A percentile compares a stretch with the other conserved stretches of the same genome.
Conservation (phyloP, 2,888 invertebrate species). For the Anarsia innoxiella region DNA sequence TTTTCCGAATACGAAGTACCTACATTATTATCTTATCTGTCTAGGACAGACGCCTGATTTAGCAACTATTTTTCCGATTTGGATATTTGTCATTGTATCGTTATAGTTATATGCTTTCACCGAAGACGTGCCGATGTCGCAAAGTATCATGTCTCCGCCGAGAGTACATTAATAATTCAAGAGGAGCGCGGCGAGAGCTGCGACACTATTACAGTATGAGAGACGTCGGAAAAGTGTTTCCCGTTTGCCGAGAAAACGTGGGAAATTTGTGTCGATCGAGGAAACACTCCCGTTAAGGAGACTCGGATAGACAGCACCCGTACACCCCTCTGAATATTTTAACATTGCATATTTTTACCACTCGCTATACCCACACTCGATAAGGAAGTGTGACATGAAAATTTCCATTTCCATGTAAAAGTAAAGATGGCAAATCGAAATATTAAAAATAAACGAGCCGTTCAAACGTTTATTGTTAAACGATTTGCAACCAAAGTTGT, state of each 20-base stretch:
- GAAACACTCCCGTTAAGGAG: constrained; percentile 21
- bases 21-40: too few relatives aligned
- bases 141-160: constrained; percentile 47
- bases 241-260: constrained; percentile 22
- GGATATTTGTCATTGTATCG: constrained; percentile 1
- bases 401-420: constrained; percentile 6
- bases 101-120: constrained; percentile 25
- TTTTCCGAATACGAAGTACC: too few relatives aligned
- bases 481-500: too few relatives aligned
- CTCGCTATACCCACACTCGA: constrained; percentile 4
- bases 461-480: too few relatives aligned
- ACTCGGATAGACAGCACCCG: constrained; percentile 1
- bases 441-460: too few relatives aligned
- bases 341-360: constrained; percentile 3
- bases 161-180: constrained; percentile 63
- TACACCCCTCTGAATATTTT: constrained; percentile 10
- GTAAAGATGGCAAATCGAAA: too few relatives aligned
- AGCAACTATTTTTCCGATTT: background rate
- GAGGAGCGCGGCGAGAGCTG: constrained; percentile 26
- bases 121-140: constrained; percentile 43
- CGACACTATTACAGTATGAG: constrained; percentile 14
- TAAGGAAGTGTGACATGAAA: constrained; percentile 1
- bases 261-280: constrained; percentile 27
- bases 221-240: constrained; percentile 22
- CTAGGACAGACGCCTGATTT: too few relatives aligned